Percentiles rank a stretch among this genome's conserved stretches.
Conservation (phyloP, 2,888 invertebrate genomes). For the Drosophila emarginata region DNA sequence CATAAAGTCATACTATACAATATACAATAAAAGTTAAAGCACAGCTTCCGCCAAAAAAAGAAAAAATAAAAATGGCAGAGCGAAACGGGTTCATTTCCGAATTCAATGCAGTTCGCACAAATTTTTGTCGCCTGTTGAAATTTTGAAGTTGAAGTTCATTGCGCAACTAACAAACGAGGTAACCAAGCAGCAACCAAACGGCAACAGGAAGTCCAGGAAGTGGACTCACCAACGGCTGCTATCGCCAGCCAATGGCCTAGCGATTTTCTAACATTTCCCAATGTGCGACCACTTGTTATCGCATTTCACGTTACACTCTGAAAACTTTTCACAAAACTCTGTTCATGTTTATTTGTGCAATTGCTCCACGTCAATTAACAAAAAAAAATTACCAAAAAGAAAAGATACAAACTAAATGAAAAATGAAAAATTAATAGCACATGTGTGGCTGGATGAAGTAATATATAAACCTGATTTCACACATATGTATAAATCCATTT, state of each 20-base stretch:
- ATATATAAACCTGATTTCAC: conserved; percentile 16
- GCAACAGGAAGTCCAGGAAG: conserved; percentile 48
- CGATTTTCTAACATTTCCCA: conserved; percentile 44
- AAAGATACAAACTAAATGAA: conserved; percentile 25
- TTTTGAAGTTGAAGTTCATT: conserved; percentile 71
- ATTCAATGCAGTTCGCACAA: conserved; percentile 25
- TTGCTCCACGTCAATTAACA: conserved; percentile 64
- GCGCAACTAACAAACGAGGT: conserved; percentile 55
- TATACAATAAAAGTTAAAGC: conserved; percentile 39
- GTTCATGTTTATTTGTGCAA: conserved; percentile 44
- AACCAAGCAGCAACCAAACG: conserved; percentile 15
- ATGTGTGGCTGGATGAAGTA: conserved; percentile 23
- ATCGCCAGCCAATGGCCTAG: conserved; percentile 8
- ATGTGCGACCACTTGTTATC: conserved; percentile 58
- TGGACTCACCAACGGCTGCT: conserved; percentile 40
- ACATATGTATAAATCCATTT: too few relatives aligned
- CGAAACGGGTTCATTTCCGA: conserved; percentile 66
- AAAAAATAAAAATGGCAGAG: conserved; percentile 21
- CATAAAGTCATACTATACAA: conserved; percentile 37
- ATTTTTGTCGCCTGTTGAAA: conserved; percentile 44
- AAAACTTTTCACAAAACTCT: conserved; percentile 55
- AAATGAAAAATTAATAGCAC: conserved; percentile 54
- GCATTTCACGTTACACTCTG: conserved; percentile 68
- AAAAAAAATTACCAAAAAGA: conserved; percentile 23
- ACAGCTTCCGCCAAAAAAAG: conserved; percentile 54